These are phyloP conservation scores for Monodelphis domestica DNA, from an alignment of 2,797 vertebrate species.

Conservation along the genomic window DNA sequence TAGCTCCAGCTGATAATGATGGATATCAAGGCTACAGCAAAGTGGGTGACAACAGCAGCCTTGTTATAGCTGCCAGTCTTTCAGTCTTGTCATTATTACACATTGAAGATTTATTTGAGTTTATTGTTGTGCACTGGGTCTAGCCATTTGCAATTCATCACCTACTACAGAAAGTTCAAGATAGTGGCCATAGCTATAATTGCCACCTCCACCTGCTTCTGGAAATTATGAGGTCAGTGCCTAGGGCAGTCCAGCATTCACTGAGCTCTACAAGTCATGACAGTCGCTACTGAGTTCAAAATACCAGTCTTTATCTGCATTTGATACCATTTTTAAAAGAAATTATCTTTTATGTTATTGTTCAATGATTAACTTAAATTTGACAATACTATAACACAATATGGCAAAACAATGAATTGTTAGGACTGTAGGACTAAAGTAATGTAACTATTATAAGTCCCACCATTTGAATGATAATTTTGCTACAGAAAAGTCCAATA, in stretches of 20 bases:
- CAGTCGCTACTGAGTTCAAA: constrained; percentile 4
- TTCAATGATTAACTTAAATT: constrained; percentile 11
- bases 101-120: constrained; percentile 94
- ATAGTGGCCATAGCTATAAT: constrained; percentile 90
- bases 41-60: constrained; percentile 92
- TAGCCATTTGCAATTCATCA: constrained; percentile 95
- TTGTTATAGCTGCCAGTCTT: constrained; percentile 95
- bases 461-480: constrained; percentile 26
- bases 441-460: constrained; percentile 30
- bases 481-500: background rate
- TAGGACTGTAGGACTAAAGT: background rate
- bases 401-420: background rate
- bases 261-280: constrained; percentile 67
- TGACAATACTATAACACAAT: background rate
- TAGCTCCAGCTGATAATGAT: constrained; percentile 91
- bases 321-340: constrained; percentile 29
- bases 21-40: constrained; percentile 91
- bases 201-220: constrained; percentile 91
- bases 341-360: background rate
- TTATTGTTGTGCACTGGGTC: constrained; percentile 90
- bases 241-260: constrained; percentile 82
- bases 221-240: constrained; percentile 90
- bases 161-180: constrained; percentile 87
- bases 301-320: constrained; percentile 4
- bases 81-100: constrained; percentile 93